A percentile compares a stretch with the other conserved stretches of the same genome.
phyloP scores from a whole-genome alignment of 2,888 invertebrate genomes.

The Acanthopleura granulata region DNA sequence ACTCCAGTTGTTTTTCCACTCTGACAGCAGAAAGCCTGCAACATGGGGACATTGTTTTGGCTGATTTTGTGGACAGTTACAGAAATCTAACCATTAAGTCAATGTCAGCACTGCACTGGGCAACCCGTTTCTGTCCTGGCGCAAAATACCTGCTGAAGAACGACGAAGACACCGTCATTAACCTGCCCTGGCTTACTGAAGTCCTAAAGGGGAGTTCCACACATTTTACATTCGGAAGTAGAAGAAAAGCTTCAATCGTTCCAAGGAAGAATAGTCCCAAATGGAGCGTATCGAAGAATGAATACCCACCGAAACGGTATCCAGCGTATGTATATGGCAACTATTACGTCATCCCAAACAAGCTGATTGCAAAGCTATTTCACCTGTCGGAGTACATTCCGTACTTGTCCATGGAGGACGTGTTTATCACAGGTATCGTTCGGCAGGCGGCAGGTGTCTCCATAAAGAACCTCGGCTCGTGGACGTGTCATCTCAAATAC shows the following conservation, averaged over 20 bases:
- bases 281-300: constrained; percentile 34
- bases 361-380: constrained; percentile 65
- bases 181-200: constrained; percentile 65
- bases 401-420: constrained; percentile 66
- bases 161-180: constrained; percentile 65
- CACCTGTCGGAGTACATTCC: constrained; percentile 57
- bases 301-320: constrained; percentile 30
- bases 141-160: constrained; percentile 57
- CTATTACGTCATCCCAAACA: constrained; percentile 35
- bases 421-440: constrained; percentile 40
- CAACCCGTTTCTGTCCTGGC: constrained; percentile 45
- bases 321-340: constrained; percentile 39
- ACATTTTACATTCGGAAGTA: background rate
- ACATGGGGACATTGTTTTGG: constrained; percentile 33
- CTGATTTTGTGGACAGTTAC: constrained; percentile 55
- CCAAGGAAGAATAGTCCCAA: constrained; percentile 36
- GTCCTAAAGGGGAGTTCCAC: background rate
- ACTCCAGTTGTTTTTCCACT: constrained; percentile 16
- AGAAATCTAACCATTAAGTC: constrained; percentile 62
- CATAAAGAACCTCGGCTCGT: background rate
- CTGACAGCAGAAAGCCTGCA: constrained; percentile 19
- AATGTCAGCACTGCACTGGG: constrained; percentile 61
- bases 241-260: background rate
- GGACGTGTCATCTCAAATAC: background rate
- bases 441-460: constrained; percentile 27